These are phyloP conservation scores for Patella vulgata DNA, from an alignment of 1,140 invertebrate genomes.

Conservation along the genomic window DNA sequence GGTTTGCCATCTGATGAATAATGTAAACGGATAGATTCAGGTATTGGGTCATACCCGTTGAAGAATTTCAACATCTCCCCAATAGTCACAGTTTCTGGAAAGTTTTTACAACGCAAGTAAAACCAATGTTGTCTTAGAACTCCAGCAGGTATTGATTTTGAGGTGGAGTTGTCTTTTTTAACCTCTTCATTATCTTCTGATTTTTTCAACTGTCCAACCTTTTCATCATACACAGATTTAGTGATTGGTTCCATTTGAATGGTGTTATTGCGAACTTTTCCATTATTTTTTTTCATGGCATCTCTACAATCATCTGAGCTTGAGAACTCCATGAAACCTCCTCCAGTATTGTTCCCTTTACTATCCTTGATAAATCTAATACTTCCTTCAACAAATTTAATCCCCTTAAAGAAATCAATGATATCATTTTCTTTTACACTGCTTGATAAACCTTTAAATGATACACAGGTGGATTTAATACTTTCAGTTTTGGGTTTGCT, in stretches of 20 bases:
- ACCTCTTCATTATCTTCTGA: too few species aligned
- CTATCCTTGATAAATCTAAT: conserved; percentile 25
- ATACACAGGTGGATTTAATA: conserved; percentile 11
- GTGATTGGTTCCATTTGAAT: conserved; percentile 76
- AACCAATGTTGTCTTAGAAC: conserved; percentile 36
- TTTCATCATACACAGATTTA: conserved; percentile 69
- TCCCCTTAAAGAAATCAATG: conserved; percentile 17
- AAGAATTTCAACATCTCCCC: conserved; percentile 91
- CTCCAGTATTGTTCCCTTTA: conserved; percentile 67
- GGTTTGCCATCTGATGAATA: conserved; percentile 69
- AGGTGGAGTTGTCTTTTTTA: background rate
- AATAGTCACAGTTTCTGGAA: conserved; percentile 85
- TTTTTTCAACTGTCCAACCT: conserved; percentile 38
- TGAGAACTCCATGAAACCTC: conserved; percentile 86
- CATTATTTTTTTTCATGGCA: conserved; percentile 67
- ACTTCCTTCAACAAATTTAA: conserved; percentile 13
- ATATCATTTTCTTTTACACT: conserved; percentile 14
- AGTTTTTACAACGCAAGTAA: conserved; percentile 72
- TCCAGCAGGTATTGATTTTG: conserved; percentile 33
- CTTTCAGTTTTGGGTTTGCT: conserved; percentile 3
- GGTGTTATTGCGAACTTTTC: conserved; percentile 46
- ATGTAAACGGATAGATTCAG: conserved; percentile 60
- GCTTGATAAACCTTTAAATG: conserved; percentile 16
- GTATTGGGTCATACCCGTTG: conserved; percentile 59
- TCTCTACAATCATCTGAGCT: conserved; percentile 75